Evolutionary conservation across 2,797 vertebrate genomes (phyloP).

Genomic region (Gallirallus australis): DNA sequence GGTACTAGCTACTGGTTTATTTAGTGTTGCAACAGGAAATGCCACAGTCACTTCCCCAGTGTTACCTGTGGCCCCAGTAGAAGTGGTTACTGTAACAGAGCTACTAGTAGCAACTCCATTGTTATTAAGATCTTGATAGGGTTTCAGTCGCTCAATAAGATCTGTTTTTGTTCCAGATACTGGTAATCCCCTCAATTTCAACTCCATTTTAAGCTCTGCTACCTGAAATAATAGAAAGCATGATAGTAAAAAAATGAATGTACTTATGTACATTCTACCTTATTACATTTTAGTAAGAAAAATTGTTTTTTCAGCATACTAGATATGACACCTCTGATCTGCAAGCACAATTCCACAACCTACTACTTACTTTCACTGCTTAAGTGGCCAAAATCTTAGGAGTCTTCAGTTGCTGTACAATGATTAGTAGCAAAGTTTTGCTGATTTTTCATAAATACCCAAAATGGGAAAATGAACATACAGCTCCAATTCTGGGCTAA

Average conservation of each 20-base stretch:
- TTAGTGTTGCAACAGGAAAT: slow-evolving; percentile 71
- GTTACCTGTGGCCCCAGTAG: slow-evolving; percentile 61
- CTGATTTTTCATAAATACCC: background rate
- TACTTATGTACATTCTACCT: background rate
- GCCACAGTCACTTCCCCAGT: slow-evolving; percentile 73
- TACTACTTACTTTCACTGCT: background rate
- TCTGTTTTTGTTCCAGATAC: slow-evolving; percentile 97
- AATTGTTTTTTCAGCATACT: background rate
- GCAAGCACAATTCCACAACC: background rate
- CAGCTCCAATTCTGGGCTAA: background rate
- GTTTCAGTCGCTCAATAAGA: slow-evolving; percentile 92
- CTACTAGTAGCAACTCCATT: slow-evolving; percentile 57
- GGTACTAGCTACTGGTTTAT: slow-evolving; percentile 40
- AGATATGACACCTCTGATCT: background rate
- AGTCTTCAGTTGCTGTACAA: background rate
- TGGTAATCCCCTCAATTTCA: slow-evolving; percentile 92
- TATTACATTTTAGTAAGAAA: background rate
- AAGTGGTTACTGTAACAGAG: slow-evolving; percentile 56
- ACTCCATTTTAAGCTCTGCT: slow-evolving; percentile 93
- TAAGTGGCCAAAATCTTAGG: background rate
- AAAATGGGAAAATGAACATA: background rate
- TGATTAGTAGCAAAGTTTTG: background rate
- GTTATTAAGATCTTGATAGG: slow-evolving; percentile 84
- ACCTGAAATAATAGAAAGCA: slow-evolving; percentile 80
- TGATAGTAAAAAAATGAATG: background rate